phyloP scores from a whole-genome alignment of 2,113 vertebrate genomes.

The Eretmodus cyanostictus region DNA sequence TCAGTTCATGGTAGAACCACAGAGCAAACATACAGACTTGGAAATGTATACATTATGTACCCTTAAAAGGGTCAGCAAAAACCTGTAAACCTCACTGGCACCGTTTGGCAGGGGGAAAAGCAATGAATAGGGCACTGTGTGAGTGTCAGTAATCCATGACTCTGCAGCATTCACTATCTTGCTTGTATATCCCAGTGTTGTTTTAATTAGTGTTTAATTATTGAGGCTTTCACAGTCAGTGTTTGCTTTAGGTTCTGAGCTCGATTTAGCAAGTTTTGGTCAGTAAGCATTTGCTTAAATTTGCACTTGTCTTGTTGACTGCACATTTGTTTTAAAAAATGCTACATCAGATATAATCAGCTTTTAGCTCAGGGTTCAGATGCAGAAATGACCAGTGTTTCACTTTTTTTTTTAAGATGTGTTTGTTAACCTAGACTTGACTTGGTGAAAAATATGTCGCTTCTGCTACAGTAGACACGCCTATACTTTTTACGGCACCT shows the following conservation, averaged over 20 bases:
- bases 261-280: not conserved
- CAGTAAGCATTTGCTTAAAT: not conserved
- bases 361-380: not conserved
- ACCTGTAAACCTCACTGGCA: not conserved
- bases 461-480: not conserved
- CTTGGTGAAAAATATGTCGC: not conserved
- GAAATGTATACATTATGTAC: not conserved
- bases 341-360: not conserved
- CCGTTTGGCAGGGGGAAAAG: not conserved
- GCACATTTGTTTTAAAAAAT: not conserved
- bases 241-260: slow-evolving; percentile 34
- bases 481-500: not conserved
- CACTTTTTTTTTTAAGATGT: not conserved
- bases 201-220: slow-evolving; percentile 69
- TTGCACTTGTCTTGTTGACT: not conserved
- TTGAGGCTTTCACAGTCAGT: slow-evolving; percentile 46
- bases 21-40: not conserved
- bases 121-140: not conserved
- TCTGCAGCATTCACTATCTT: slow-evolving; percentile 11
- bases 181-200: slow-evolving; percentile 36
- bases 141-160: slow-evolving; percentile 35
- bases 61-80: not conserved
- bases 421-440: slow-evolving; percentile 14
- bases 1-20: not conserved
- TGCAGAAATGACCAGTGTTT: not conserved